Evolutionary conservation across 2,113 vertebrate species (phyloP).

Genomic region (Anas platyrhynchos): DNA sequence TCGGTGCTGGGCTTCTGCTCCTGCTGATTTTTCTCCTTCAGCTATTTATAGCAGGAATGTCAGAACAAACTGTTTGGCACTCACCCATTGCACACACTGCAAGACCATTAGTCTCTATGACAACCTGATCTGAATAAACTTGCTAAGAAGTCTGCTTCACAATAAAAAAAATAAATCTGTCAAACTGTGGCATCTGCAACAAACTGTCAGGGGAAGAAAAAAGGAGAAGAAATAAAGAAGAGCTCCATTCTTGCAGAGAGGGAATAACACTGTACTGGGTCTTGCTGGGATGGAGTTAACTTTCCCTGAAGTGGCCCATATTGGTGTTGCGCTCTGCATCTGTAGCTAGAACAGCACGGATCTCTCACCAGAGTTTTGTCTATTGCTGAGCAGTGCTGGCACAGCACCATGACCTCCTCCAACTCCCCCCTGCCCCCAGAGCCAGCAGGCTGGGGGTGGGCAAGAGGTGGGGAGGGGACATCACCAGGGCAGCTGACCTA

Average conservation of each 20-base stretch:
- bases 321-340: no score
- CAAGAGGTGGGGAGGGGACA: no score
- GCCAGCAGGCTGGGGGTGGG: no score
- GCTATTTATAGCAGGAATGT: slow-evolving; percentile 52
- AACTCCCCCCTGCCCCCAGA: no score
- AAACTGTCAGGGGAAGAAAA: neutral
- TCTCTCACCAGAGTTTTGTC: no score
- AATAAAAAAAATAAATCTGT: slow-evolving; percentile 54
- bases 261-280: neutral
- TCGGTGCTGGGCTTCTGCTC: neutral
- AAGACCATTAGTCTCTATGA: slow-evolving; percentile 68
- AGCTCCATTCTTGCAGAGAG: neutral
- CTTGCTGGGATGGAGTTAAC: no score
- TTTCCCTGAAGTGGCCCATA: no score
- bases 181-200: slow-evolving; percentile 45
- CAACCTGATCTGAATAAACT: slow-evolving; percentile 68
- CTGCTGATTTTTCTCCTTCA: slow-evolving; percentile 10
- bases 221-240: neutral
- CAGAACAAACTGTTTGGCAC: slow-evolving; percentile 39
- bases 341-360: no score
- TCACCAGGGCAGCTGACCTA: no score
- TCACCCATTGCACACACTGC: neutral
- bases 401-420: no score
- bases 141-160: slow-evolving; percentile 44
- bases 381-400: no score